Evolutionary conservation across 2,888 invertebrate species (phyloP), one percentile per base, ranked within the genome.

Genomic region (Drosophila diplacantha): DNA sequence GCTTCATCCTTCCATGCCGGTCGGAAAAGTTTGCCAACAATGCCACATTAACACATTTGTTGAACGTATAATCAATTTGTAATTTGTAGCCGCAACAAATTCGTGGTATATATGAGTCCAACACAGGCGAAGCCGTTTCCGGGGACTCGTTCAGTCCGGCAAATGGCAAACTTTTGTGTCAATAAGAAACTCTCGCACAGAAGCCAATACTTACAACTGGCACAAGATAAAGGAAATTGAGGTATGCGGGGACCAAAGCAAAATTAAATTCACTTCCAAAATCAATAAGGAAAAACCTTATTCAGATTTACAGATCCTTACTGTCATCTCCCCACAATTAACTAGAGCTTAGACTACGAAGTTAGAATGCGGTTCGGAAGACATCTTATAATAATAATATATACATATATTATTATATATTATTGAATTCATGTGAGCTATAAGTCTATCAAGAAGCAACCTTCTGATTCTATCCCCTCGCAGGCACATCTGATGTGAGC

Each of bases 11-110:
- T 38, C 46, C 57, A 32, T 18, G 46, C n/a, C 34, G 38, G 44
- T 41, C 73, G 57, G 74, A 77, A 77, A 80, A 80, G 80, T 80
- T 79, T 29, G 65, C 79, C 79, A 80, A 81, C 80, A 80, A 80
- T 79, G 80, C 81, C 81, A 83, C 81, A 83, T 83, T 83, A 83
- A 83, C 83, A 81, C 81, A 83, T 83, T 83, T 83, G 83, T 80
- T 83, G 81, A 80, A 72, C 78, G 80, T 83, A 81, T 83, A 82
- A 83, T 83, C 83, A 83, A 83, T 83, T 83, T 83, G 81, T 83
- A 83, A 83, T 83, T 83, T 83, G 82, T 82, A 79, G 80, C 80
- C 81, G 71, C 81, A 81, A 71, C 79, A 80, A 80, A 80, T 78
- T 78, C 77, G 78, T 80, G 74, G 75, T 47, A 75, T 72, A 71